Evolutionary conservation across 2,113 vertebrate species (phyloP).

Genomic region (Prinia subflava): DNA sequence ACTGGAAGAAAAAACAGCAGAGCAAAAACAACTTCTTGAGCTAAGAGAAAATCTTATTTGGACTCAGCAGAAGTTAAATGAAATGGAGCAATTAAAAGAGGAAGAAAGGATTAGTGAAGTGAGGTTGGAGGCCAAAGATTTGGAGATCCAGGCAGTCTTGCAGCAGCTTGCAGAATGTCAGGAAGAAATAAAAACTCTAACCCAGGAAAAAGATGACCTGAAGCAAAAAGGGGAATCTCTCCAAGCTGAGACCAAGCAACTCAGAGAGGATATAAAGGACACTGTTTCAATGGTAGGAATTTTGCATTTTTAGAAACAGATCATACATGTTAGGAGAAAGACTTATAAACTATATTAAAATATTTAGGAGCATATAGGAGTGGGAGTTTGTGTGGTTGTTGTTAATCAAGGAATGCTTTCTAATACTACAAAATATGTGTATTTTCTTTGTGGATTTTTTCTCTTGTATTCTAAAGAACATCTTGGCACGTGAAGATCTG

Average conservation of each 20-base stretch:
- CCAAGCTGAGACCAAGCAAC: slow-evolving; percentile 63
- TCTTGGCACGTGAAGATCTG: slow-evolving; percentile 69
- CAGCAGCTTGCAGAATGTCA: slow-evolving; percentile 34
- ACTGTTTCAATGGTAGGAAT: slow-evolving; percentile 64
- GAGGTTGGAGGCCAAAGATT: slow-evolving; percentile 5
- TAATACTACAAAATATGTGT: background rate
- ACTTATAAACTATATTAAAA: background rate
- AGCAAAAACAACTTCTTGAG: slow-evolving; percentile 44
- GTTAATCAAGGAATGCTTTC: background rate
- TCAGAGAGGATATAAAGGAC: slow-evolving; percentile 70
- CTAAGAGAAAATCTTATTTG: slow-evolving; percentile 49
- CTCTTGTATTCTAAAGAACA: slow-evolving; percentile 53
- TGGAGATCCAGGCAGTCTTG: slow-evolving; percentile 5
- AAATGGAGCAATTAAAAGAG: slow-evolving; percentile 61
- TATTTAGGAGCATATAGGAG: background rate
- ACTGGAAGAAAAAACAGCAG: slow-evolving; percentile 54
- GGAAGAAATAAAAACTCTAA: slow-evolving; percentile 49
- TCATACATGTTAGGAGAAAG: background rate
- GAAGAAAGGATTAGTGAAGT: background rate
- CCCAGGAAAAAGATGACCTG: slow-evolving; percentile 53
- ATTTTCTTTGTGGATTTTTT: background rate
- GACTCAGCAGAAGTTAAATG: slow-evolving; percentile 30
- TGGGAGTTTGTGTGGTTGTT: background rate
- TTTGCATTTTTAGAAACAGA: background rate
- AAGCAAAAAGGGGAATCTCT: slow-evolving; percentile 55